Evolutionary conservation across 2,888 invertebrate species (phyloP).

Genomic region (Operophtera brumata): DNA sequence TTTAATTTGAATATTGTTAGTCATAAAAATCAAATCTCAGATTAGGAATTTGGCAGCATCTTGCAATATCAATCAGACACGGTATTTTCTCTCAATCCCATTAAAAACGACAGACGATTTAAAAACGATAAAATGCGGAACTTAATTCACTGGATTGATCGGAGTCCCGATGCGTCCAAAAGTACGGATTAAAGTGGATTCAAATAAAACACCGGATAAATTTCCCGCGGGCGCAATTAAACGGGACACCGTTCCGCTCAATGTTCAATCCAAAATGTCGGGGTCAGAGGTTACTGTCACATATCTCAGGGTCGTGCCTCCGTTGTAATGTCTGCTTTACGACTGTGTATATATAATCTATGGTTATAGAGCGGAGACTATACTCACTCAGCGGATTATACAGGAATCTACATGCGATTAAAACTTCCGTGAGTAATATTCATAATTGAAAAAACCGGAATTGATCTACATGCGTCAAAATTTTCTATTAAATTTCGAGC

Average conservation of each 20-base stretch:
- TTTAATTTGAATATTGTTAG: too few relatives aligned
- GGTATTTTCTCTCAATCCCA: not conserved
- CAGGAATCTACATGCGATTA: too few relatives aligned
- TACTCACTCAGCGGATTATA: too few relatives aligned
- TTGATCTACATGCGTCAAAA: too few relatives aligned
- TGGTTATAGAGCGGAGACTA: too few relatives aligned
- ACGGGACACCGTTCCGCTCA: conserved; percentile 29
- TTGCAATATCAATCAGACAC: not conserved
- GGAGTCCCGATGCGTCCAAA: conserved; percentile 33
- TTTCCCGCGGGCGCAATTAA: conserved; percentile 52
- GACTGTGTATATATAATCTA: too few relatives aligned
- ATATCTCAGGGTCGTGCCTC: conserved; percentile 3
- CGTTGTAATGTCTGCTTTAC: not conserved
- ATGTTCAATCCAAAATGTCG: conserved; percentile 26
- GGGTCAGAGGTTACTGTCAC: conserved; percentile 19
- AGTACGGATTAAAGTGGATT: conserved; percentile 38
- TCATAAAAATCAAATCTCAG: too few relatives aligned
- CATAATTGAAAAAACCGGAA: too few relatives aligned
- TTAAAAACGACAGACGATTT: conserved; percentile 1
- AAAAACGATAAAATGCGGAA: conserved; percentile 23
- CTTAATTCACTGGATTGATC: conserved; percentile 29
- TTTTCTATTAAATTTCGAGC: too few relatives aligned
- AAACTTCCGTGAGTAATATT: too few relatives aligned
- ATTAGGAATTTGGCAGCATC: too few relatives aligned
- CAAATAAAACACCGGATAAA: conserved; percentile 47